These are phyloP conservation scores for Xiphophorus maculatus DNA, from an alignment of 2,113 vertebrate genomes.

Conservation along the genomic window DNA sequence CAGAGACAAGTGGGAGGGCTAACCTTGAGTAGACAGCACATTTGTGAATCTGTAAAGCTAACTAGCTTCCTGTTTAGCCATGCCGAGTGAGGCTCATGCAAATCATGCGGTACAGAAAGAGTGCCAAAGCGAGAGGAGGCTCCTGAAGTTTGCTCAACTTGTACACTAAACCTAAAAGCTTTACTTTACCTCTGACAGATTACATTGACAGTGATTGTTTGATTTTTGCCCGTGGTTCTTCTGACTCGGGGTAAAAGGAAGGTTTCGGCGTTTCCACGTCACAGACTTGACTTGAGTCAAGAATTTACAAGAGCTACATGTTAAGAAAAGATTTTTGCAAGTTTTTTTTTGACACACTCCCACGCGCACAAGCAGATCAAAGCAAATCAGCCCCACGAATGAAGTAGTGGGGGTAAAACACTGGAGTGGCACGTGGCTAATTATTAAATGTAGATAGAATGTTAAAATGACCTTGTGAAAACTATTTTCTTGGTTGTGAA, in stretches of 20 bases:
- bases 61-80: slow-evolving; percentile 25
- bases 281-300: neutral
- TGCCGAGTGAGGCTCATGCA: slow-evolving; percentile 65
- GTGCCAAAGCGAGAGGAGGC: slow-evolving; percentile 19
- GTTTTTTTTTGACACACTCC: too few species aligned
- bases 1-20: slow-evolving; percentile 7
- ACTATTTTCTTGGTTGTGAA: too few species aligned
- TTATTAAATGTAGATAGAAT: too few species aligned
- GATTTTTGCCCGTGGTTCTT: neutral
- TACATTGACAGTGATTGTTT: neutral
- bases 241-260: neutral
- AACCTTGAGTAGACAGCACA: slow-evolving; percentile 1
- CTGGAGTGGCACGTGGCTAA: too few species aligned
- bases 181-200: slow-evolving; percentile 19
- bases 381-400: too few species aligned
- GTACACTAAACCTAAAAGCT: slow-evolving; percentile 26
- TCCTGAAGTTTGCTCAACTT: slow-evolving; percentile 34
- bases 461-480: too few species aligned
- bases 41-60: slow-evolving; percentile 26
- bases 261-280: too few species aligned
- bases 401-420: too few species aligned
- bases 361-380: too few species aligned
- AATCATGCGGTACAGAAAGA: slow-evolving; percentile 60
- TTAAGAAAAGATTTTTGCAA: neutral
- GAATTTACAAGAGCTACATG: neutral